phyloP scores from a whole-genome alignment of 2,113 vertebrate species.

The Vicugna pacos region DNA sequence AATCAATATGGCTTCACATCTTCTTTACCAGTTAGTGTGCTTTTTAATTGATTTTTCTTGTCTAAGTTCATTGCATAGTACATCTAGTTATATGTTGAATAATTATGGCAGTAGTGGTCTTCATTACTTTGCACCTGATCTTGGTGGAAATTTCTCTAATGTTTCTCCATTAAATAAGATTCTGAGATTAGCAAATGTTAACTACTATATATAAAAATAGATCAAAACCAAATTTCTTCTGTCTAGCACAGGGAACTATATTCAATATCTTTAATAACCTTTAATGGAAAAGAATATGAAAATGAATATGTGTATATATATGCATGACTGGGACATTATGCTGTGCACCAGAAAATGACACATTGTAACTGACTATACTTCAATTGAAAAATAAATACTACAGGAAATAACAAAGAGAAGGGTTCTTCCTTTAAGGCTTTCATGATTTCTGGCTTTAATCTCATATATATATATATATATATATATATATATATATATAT shows the following conservation, averaged over 20 bases:
- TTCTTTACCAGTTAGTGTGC: not conserved
- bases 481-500: not conserved
- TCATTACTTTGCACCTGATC: not conserved
- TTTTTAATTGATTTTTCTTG: not conserved
- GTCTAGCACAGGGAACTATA: too few relatives aligned
- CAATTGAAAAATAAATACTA: too few relatives aligned
- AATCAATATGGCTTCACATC: not conserved
- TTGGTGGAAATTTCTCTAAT: not conserved
- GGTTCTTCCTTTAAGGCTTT: not conserved
- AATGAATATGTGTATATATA: too few relatives aligned
- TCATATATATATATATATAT: not conserved
- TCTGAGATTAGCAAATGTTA: too few relatives aligned
- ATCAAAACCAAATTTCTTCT: too few relatives aligned
- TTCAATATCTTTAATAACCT: too few relatives aligned
- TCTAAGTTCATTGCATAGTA: not conserved
- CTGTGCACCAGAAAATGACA: too few relatives aligned
- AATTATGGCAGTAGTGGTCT: not conserved
- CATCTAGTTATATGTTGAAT: not conserved
- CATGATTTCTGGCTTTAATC: not conserved
- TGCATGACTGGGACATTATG: too few relatives aligned
- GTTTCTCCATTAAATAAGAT: not conserved
- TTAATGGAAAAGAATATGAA: too few relatives aligned
- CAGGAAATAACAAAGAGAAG: too few relatives aligned
- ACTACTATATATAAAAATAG: too few relatives aligned
- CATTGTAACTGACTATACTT: too few relatives aligned